A percentile compares a stretch with the other conserved stretches of the same genome.
phyloP scores from a whole-genome alignment of 2,113 vertebrate genomes.

The Grallaria varia region DNA sequence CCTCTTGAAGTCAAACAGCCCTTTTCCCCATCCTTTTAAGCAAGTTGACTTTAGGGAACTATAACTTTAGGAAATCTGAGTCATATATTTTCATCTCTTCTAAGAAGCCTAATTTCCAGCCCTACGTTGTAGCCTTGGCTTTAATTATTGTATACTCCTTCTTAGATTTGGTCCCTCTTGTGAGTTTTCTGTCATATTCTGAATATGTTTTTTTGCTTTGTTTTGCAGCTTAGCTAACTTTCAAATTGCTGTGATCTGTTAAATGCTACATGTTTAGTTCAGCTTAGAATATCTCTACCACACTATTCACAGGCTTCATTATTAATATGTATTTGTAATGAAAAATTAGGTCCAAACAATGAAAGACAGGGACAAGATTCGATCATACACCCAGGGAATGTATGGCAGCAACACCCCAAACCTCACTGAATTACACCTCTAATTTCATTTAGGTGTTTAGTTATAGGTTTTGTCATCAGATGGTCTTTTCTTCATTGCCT shows the following conservation, averaged over 20 bases:
- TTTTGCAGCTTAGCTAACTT: not conserved
- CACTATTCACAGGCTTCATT: not conserved
- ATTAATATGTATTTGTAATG: not conserved
- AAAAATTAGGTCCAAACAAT: not conserved
- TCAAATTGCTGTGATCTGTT: not conserved
- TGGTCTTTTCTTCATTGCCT: not conserved
- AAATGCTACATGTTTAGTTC: not conserved
- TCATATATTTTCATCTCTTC: not conserved
- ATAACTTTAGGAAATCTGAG: not conserved
- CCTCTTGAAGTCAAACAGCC: not conserved
- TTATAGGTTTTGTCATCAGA: not conserved
- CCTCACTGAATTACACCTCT: not conserved
- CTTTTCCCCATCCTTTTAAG: fast-evolving
- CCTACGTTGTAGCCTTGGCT: not conserved
- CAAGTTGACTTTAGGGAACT: not conserved
- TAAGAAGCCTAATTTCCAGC: not conserved
- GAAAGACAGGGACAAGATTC: not conserved
- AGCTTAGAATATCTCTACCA: not conserved
- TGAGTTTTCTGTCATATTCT: not conserved
- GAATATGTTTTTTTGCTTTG: not conserved
- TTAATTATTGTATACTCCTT: not conserved
- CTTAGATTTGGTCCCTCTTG: not conserved
- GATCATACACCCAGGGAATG: not conserved
- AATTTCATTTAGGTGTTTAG: not conserved
- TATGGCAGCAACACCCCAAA: not conserved